Base-by-base conservation (phyloP, 2,797 vertebrate genomes). In the Malacoctenus gilli region DNA sequence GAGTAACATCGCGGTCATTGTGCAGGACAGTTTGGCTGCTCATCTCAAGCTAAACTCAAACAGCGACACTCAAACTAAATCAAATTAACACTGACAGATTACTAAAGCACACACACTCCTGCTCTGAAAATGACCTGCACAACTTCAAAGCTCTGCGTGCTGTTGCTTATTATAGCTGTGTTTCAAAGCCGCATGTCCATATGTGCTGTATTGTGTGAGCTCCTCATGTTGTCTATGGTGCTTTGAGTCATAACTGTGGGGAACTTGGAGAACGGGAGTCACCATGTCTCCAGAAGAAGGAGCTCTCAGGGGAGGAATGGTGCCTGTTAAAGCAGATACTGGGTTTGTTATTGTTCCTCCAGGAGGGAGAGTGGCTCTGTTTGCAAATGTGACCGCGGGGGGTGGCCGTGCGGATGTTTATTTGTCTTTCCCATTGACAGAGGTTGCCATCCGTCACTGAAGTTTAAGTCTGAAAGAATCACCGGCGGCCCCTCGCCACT, bases 381-480 rank as follows among this genome's bases (percentile, higher is more conserved):
- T 88, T 84, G 83, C 80, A 75, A 32, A 79, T 80, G 77, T 49
- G 72, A 56, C 79, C 30, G 30, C 48, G 12, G 84, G 85, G 74
- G 75, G 40, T 61, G 52, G 68, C 62, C 51, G 25, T 28, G 36
- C 42, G 56, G 64, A 80, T 79, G 86, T 85, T 82, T 89, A 82
- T 88, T 87, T 89, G 67, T 87, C 79, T 89, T 87, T 79, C 63
- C 56, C 58, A 56, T 36, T 79, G 80, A 81, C 79, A 79, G 65
- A 70, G 63, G 61, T 73, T 81, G 72, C 83, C 84, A 77, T 85
- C 85, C 82, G 74, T 76, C 79, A 65, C 52, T 59, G n/a, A 31
- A 59, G 46, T 61, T 72, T 32, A 53, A 60, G 25, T 57, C 53
- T 30, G 40, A 54, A 58, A 48, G 56, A 84, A 72, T 81, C 55